These are phyloP conservation scores for Aurelia aurita complex sp. Pacific DNA, from an alignment of 30 jellyfish, hydroid and myxozoan genomes.

Conservation along the genomic window DNA sequence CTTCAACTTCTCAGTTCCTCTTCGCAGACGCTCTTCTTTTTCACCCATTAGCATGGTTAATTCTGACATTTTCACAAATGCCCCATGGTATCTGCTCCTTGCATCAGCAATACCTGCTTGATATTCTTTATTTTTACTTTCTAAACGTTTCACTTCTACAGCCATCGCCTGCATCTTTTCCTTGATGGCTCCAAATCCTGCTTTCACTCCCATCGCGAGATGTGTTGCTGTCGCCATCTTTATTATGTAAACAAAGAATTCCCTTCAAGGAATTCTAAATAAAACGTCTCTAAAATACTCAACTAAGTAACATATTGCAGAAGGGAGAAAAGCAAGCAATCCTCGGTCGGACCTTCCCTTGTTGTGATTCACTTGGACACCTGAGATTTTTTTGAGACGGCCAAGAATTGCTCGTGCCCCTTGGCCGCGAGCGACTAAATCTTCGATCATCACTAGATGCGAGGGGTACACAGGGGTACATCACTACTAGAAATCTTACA, in stretches of 20 bases:
- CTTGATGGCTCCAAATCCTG: slow-evolving; percentile 54
- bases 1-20: slow-evolving; percentile 24
- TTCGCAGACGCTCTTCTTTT: slow-evolving; percentile 53
- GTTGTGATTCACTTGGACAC: too few relatives aligned
- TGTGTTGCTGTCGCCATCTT: slow-evolving; percentile 46
- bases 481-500: too few relatives aligned
- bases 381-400: too few relatives aligned
- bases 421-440: too few relatives aligned
- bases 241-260: too few relatives aligned
- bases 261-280: background rate
- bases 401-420: too few relatives aligned
- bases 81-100: slow-evolving; percentile 25
- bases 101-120: background rate
- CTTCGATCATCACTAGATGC: too few relatives aligned
- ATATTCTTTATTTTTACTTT: slow-evolving; percentile 19
- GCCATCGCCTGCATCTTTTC: slow-evolving; percentile 46
- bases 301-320: background rate
- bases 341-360: too few relatives aligned
- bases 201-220: slow-evolving; percentile 50
- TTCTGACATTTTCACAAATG: slow-evolving; percentile 57
- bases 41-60: slow-evolving; percentile 51
- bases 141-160: slow-evolving; percentile 24
- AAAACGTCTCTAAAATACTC: background rate
- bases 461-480: too few relatives aligned
- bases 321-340: too few relatives aligned